Conservation (phyloP, 2,888 invertebrate genomes). For the Noctua comes region DNA sequence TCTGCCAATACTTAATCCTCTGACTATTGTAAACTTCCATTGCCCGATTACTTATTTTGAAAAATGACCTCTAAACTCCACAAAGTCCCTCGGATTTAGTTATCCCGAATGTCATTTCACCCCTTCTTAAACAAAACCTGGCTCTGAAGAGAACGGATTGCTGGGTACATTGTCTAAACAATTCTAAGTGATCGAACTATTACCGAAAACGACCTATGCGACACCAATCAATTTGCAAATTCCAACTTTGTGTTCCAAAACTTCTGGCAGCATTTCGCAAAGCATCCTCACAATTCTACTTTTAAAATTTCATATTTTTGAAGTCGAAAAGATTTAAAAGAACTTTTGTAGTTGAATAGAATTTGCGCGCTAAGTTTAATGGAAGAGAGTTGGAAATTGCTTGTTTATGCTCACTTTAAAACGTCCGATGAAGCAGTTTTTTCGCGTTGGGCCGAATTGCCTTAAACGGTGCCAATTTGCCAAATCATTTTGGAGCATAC, state of each 20-base stretch:
- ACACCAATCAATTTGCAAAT: conserved; percentile 49
- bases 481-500: conserved; percentile 62
- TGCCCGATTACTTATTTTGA: conserved; percentile 81
- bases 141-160: conserved; percentile 87
- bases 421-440: conserved; percentile 81
- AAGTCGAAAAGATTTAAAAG: conserved; percentile 74
- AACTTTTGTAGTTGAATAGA: conserved; percentile 58
- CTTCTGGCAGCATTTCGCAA: conserved; percentile 39
- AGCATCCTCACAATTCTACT: conserved; percentile 72
- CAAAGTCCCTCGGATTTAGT: conserved; percentile 79
- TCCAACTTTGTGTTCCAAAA: conserved; percentile 35
- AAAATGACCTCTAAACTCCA: conserved; percentile 84
- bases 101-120: conserved; percentile 88
- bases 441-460: conserved; percentile 64
- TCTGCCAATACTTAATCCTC: conserved; percentile 41
- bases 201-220: conserved; percentile 70
- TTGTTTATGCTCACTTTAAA: conserved; percentile 75
- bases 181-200: conserved; percentile 83
- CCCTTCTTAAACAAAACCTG: conserved; percentile 88
- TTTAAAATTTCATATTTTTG: conserved; percentile 73
- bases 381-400: conserved; percentile 68
- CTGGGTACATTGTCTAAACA: conserved; percentile 87
- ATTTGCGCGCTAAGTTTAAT: conserved; percentile 63
- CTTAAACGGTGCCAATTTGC: conserved; percentile 48
- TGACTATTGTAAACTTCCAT: conserved; percentile 51